These are phyloP conservation scores for Drosophila subobscura DNA, from an alignment of 1,140 invertebrate genomes.

Conservation along the genomic window DNA sequence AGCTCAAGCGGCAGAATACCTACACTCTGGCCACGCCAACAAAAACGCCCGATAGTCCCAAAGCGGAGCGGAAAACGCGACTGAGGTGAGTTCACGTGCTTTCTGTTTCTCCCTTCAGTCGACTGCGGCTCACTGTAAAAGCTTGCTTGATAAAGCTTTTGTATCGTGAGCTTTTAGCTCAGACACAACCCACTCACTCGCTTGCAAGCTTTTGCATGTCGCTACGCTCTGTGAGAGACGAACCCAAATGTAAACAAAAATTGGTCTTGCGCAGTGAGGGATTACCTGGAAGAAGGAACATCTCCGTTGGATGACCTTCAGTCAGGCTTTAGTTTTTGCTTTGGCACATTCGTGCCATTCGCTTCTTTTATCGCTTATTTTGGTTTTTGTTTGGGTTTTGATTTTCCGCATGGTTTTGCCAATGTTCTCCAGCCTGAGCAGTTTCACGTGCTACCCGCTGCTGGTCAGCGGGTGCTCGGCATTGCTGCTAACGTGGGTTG, in stretches of 20 bases:
- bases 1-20: conserved; percentile 84
- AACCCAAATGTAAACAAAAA: background rate
- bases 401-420: conserved; percentile 59
- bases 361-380: conserved; percentile 51
- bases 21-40: conserved; percentile 82
- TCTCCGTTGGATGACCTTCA: conserved; percentile 63
- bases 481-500: conserved; percentile 71
- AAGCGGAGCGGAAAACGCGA: conserved; percentile 52
- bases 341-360: conserved; percentile 47
- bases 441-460: conserved; percentile 81
- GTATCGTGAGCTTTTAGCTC: conserved; percentile 30
- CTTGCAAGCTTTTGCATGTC: no score
- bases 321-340: conserved; percentile 62
- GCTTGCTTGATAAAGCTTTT: conserved; percentile 6
- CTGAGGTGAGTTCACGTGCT: conserved; percentile 55
- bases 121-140: conserved; percentile 35
- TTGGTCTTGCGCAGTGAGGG: conserved; percentile 51
- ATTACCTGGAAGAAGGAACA: background rate
- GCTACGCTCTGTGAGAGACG: no score
- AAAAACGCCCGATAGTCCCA: conserved; percentile 48
- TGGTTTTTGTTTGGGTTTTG: conserved; percentile 64
- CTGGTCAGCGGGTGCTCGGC: conserved; percentile 81
- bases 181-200: conserved; percentile 16
- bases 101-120: background rate
- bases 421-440: conserved; percentile 79